Evolutionary conservation across 2,113 vertebrate genomes (phyloP).

Genomic region (Zosterops pallidus): DNA sequence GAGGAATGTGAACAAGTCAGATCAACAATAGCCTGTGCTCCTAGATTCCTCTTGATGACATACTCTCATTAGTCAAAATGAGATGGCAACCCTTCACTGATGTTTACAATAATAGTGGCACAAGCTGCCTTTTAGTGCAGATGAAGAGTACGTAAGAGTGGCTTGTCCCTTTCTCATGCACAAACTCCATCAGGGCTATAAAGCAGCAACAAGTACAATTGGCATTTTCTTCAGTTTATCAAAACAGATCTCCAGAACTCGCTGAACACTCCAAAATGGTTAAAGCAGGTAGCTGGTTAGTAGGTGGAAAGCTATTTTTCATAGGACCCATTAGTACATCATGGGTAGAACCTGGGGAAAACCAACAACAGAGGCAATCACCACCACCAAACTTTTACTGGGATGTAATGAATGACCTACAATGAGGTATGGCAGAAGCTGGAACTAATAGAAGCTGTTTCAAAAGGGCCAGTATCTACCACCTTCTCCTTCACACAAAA

Average conservation of each 20-base stretch:
- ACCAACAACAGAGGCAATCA: background rate
- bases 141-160: background rate
- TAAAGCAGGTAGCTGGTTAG: background rate
- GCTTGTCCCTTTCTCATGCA: background rate
- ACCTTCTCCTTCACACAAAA: background rate
- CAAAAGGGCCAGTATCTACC: background rate
- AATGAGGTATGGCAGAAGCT: background rate
- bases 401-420: background rate
- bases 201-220: background rate
- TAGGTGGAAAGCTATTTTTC: background rate
- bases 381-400: background rate
- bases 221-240: background rate
- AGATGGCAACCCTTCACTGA: background rate
- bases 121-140: background rate
- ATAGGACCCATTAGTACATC: background rate
- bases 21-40: background rate
- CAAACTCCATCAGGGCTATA: background rate
- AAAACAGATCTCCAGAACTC: background rate
- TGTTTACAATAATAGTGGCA: background rate
- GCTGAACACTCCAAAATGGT: background rate
- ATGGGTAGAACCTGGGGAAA: background rate
- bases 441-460: background rate
- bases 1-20: background rate
- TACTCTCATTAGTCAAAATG: background rate
- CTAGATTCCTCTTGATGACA: background rate